phyloP scores from a whole-genome alignment of 2,797 vertebrate genomes.

The Pseudomugil gertrudae region DNA sequence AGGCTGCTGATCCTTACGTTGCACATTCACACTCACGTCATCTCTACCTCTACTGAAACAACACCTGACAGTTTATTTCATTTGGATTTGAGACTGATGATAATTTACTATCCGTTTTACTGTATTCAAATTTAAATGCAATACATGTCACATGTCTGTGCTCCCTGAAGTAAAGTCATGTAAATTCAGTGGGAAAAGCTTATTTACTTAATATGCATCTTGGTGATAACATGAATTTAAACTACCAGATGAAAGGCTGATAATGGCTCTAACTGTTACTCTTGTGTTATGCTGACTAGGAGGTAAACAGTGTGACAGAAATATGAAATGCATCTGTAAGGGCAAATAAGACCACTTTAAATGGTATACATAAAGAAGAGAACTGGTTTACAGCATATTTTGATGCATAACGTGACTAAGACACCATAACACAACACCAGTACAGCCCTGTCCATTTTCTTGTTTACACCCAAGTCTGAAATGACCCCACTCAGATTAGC shows the following conservation, averaged over 20 bases:
- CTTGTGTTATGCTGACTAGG: slow-evolving; percentile 11
- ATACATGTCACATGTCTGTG: slow-evolving; percentile 1
- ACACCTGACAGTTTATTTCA: slow-evolving; percentile 15
- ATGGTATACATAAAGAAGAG: background rate
- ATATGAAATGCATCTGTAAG: background rate
- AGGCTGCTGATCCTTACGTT: background rate
- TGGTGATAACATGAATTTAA: background rate
- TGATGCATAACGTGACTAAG: too few species aligned
- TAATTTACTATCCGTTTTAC: slow-evolving; percentile 3
- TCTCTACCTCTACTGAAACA: background rate
- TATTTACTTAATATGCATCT: background rate
- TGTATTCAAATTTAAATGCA: slow-evolving; percentile 42
- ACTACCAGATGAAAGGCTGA: background rate
- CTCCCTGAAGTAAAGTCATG: background rate
- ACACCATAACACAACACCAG: background rate
- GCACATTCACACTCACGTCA: background rate
- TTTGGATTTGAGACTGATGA: slow-evolving; percentile 45
- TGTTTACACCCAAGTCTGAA: too few species aligned
- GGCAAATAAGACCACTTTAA: background rate
- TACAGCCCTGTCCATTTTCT: too few species aligned
- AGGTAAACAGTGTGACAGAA: background rate
- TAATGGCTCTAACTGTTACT: background rate
- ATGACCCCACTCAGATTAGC: too few species aligned
- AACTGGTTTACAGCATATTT: background rate
- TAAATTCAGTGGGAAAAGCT: background rate